Evolutionary conservation across 2,888 invertebrate species (phyloP).

Genomic region (Baccha elongata): DNA sequence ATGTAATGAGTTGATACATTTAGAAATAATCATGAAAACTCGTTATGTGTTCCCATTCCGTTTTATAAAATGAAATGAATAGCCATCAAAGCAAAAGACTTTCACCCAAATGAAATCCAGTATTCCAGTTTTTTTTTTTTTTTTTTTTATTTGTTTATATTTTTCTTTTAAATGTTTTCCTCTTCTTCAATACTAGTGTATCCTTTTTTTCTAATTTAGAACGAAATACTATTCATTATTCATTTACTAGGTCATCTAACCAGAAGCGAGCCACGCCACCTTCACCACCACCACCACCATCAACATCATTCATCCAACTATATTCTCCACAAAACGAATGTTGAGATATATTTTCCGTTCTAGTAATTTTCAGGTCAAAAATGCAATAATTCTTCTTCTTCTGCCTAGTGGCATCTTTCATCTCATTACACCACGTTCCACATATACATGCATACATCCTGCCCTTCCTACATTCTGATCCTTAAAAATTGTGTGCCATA

Average conservation of each 20-base stretch:
- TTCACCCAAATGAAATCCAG: background rate
- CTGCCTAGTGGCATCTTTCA: background rate
- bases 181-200: background rate
- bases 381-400: slow-evolving; percentile 43
- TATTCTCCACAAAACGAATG: slow-evolving; percentile 15
- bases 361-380: slow-evolving; percentile 68
- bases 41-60: background rate
- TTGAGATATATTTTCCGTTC: slow-evolving; percentile 65
- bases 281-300: background rate
- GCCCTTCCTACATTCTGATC: too few relatives aligned
- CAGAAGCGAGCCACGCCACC: slow-evolving; percentile 19
- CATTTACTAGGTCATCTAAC: slow-evolving; percentile 55
- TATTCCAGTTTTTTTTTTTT: background rate
- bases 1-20: background rate
- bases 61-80: slow-evolving; percentile 10
- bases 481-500: slow-evolving; percentile 61
- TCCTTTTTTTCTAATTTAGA: slow-evolving; percentile 8
- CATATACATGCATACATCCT: background rate
- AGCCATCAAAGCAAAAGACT: background rate
- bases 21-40: background rate
- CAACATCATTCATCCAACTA: background rate
- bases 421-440: slow-evolving; percentile 37
- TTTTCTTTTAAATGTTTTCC: background rate
- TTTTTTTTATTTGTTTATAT: background rate
- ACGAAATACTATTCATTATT: slow-evolving; percentile 24